Evolutionary conservation across 2,888 invertebrate species (phyloP).

Genomic region (Thysanoteuthis rhombus): DNA sequence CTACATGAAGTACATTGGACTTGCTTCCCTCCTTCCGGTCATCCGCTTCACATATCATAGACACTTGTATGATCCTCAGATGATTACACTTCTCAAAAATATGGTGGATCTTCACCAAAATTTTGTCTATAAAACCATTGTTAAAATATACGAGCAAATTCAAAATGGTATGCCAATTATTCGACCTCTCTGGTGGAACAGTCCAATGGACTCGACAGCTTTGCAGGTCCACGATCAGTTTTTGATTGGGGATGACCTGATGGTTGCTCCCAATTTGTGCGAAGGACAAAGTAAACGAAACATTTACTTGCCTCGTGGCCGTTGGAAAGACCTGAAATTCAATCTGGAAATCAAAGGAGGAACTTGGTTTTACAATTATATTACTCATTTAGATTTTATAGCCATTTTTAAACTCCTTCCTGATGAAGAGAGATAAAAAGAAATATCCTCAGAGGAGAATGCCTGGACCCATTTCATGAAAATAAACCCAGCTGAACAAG

Average conservation of each 20-base stretch:
- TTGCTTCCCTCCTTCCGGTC: slow-evolving; percentile 89
- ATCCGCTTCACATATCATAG: slow-evolving; percentile 89
- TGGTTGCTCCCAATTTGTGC: slow-evolving; percentile 60
- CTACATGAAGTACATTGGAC: slow-evolving; percentile 83
- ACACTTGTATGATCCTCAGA: slow-evolving; percentile 80
- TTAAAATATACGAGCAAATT: slow-evolving; percentile 42
- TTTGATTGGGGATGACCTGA: slow-evolving; percentile 50
- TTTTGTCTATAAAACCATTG: slow-evolving; percentile 17
- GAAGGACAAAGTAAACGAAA: slow-evolving; percentile 44
- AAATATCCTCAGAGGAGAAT: not conserved
- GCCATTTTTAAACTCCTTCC: slow-evolving; percentile 13
- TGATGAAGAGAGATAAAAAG: not conserved
- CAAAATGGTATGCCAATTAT: slow-evolving; percentile 74
- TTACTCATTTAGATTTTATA: not conserved
- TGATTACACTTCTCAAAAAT: slow-evolving; percentile 33
- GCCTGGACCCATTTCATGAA: no score
- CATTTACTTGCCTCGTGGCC: slow-evolving; percentile 56
- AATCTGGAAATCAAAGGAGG: slow-evolving; percentile 18
- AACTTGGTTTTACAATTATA: slow-evolving; percentile 25
- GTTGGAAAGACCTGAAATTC: slow-evolving; percentile 80
- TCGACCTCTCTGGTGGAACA: slow-evolving; percentile 57
- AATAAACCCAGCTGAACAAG: no score
- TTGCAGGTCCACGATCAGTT: slow-evolving; percentile 54
- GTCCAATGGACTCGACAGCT: slow-evolving; percentile 44
- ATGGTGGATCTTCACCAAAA: slow-evolving; percentile 37